Base-by-base conservation (phyloP, 2,888 invertebrate species). In the Andricus quercusramuli region DNA sequence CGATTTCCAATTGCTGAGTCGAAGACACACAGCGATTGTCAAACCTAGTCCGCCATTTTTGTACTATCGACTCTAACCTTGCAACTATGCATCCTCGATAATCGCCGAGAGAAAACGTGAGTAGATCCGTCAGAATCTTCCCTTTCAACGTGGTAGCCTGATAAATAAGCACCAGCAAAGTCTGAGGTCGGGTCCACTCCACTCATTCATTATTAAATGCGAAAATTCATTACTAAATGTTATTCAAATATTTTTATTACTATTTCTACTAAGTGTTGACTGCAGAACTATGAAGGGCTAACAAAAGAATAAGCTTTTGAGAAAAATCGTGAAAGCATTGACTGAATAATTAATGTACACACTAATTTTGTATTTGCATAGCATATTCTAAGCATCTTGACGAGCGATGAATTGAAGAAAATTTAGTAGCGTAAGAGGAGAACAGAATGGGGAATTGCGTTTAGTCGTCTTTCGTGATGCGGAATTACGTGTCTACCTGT, bases 101-200 rank as follows among this genome's bases (percentile, higher is more conserved):
- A 59, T 62, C 51, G 17, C 47, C n/a, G 44, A 44, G 44, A 32
- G 22, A 70, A 47, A 4, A 2, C 47, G 11, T 15, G 1, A 13
- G 13, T 15, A 6, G 66, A 78, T 64, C 64, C 29, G 59, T 76
- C 44, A 82, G 56, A n/a, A 51, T 62, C 85, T 89, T 87, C 82
- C 88, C 15, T 13, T 20, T 2, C 44, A 1, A 80, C 79, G 83
- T 91, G 86, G 9, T 78, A 70, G 80, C 91, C 90, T 87, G 87
- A 80, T 90, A 84, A 86, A 82, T 84, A 86, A 89, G 87, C 87
- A 89, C 89, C 85, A 86, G 86, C 84, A 86, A 88, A 90, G 89
- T 90, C 90, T 89, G 89, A 91, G 89, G 90, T 56, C 56, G 56
- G n/a, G n/a, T 20, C 20, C 51, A 51, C 5, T 56, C 15, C 13